Percentiles rank a stretch among this genome's conserved stretches.
Evolutionary conservation across 2,113 vertebrate genomes (phyloP).

Genomic region (Neofelis nebulosa): DNA sequence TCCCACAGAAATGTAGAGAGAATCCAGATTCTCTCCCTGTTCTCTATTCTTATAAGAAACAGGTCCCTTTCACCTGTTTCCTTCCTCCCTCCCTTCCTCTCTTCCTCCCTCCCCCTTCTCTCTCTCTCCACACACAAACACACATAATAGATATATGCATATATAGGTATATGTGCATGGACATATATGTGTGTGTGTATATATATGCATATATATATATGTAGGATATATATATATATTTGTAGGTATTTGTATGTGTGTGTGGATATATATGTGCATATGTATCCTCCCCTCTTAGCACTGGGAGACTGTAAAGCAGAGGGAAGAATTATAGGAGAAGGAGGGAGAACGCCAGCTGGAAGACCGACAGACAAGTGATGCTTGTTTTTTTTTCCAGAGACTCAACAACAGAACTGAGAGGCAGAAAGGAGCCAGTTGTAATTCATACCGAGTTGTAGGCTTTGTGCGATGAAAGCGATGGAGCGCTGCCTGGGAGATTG

Average conservation of each 20-base stretch:
- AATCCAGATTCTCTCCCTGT: constrained; percentile 73
- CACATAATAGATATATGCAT: background rate
- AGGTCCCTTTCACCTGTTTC: background rate
- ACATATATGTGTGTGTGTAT: background rate
- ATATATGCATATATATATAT: too few species aligned
- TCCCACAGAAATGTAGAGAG: constrained; percentile 85
- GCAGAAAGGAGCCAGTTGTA: constrained; percentile 97
- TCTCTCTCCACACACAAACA: background rate
- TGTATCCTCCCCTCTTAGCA: constrained; percentile 78
- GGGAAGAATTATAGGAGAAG: constrained; percentile 41
- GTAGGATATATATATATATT: background rate
- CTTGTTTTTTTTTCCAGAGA: constrained; percentile 88
- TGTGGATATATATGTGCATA: background rate
- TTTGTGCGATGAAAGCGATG: constrained; percentile 99
- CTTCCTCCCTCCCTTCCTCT: background rate
- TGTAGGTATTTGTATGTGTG: background rate
- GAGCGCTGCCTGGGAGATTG: constrained; percentile 99
- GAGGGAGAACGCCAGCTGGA: constrained; percentile 80
- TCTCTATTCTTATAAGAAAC: constrained; percentile 7
- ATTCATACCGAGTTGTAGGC: constrained; percentile 99
- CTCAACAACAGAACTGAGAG: constrained; percentile 91
- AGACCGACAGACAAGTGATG: constrained; percentile 91
- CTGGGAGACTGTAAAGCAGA: constrained; percentile 79
- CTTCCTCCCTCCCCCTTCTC: background rate
- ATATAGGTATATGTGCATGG: background rate